Evolutionary conservation across 2,797 vertebrate genomes (phyloP).

Genomic region (Epinephelus coioides): DNA sequence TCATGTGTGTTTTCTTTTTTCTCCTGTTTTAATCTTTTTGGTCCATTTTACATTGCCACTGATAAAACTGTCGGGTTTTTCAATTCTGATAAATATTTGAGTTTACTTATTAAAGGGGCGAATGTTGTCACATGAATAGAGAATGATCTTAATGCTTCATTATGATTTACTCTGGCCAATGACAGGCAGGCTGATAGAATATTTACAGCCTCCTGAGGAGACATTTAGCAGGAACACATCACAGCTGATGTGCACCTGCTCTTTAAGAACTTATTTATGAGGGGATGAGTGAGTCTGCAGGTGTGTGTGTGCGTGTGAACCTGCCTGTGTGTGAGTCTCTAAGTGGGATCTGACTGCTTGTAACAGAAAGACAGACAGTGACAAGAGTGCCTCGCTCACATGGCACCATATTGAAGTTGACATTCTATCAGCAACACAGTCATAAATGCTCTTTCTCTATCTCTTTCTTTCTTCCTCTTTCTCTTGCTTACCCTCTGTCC

Average conservation of each 20-base stretch:
- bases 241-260: constrained; percentile 91
- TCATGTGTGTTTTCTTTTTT: constrained; percentile 3
- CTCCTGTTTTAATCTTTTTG: constrained; percentile 24
- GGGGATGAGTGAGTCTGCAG: constrained; percentile 60
- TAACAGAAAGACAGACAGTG: constrained; percentile 46
- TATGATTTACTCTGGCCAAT: constrained; percentile 90
- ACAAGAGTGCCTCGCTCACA: constrained; percentile 61
- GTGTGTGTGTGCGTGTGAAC: constrained; percentile 9
- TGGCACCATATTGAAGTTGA: constrained; percentile 52
- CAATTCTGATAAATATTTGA: constrained; percentile 95
- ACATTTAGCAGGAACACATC: constrained; percentile 92
- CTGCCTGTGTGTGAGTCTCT: constrained; percentile 31
- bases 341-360: constrained; percentile 38
- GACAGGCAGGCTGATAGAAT: constrained; percentile 91
- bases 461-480: constrained; percentile 2
- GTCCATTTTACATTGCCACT: constrained; percentile 66
- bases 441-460: constrained; percentile 47
- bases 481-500: constrained; percentile 6
- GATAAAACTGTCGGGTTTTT: constrained; percentile 90
- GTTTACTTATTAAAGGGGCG: constrained; percentile 92
- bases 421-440: constrained; percentile 57
- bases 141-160: constrained; percentile 95
- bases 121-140: constrained; percentile 94
- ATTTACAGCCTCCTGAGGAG: constrained; percentile 90
- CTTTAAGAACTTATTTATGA: constrained; percentile 84